Base-by-base conservation (phyloP, 2,113 vertebrate species). In the Oncorhynchus kisutch region DNA sequence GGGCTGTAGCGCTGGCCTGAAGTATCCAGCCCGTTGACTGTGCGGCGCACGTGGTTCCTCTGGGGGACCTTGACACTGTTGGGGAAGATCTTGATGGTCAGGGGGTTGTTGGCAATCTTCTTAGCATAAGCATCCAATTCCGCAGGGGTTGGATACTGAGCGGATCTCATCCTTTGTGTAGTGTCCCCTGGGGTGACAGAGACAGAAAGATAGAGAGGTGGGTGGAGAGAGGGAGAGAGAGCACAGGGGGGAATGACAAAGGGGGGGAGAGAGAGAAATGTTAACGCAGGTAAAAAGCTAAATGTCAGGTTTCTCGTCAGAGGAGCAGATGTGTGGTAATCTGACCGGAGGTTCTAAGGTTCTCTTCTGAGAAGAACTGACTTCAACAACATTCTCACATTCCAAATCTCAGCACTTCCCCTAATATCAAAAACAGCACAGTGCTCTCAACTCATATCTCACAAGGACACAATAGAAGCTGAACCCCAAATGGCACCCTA, bases 61-160 rank as follows among this genome's bases (percentile, higher is more conserved):
- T 99, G 98, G 84, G 98, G 98, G 90, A 99, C 98, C 92, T 99
- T 99, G 92, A 99, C 94, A 82, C 97, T 99, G 94, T 98, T 99
- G 86, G 98, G 97, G 74, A 99, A 99, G 89, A 99, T 99, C 93
- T 99, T 99, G 91, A 99, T 98, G 86, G 97, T 99, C 93, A 99
- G 95, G 79, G 98, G 98, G 86, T 95, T 96, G 95, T 98, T 97
- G 95, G 97, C 97, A 88, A 99, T 96, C 93, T 98, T 99, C 96
- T 99, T 99, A 99, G 98, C 98, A 97, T 96, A 99, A 78, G 98
- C 97, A 91, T 99, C 98, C 95, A 99, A 96, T 96, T 99, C 98
- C 91, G 98, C 97, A 95, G 98, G 97, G 94, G 97, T 99, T 92
- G 98, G 98, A 94, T 96, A 98, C 92, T 97, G 97, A 96, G 96